Evolutionary conservation across 2,888 invertebrate genomes (phyloP).

Genomic region (Orgyia antiqua): DNA sequence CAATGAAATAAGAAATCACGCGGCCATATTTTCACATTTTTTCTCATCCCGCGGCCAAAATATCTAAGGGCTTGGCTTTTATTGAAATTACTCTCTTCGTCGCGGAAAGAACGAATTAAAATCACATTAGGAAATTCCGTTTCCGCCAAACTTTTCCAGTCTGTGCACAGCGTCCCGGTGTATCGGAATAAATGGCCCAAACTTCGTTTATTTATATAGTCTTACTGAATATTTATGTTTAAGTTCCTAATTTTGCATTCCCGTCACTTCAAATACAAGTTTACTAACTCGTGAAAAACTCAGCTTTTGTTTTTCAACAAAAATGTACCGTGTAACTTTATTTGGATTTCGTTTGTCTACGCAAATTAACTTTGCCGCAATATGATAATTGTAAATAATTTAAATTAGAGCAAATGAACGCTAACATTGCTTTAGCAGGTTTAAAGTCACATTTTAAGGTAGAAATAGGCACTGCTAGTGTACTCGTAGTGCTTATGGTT

Average conservation of each 20-base stretch:
- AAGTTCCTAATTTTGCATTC: conserved; percentile 62
- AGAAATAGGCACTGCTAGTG: too few relatives aligned
- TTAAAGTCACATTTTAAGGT: too few relatives aligned
- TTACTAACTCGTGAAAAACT: conserved; percentile 33
- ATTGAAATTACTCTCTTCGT: conserved; percentile 71
- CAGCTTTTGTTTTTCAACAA: conserved; percentile 27
- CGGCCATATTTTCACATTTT: conserved; percentile 28
- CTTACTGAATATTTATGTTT: conserved; percentile 73
- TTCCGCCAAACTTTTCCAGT: conserved; percentile 72
- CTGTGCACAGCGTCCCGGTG: conserved; percentile 65
- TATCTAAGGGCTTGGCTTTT: conserved; percentile 59
- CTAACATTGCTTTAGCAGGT: too few relatives aligned
- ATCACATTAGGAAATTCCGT: conserved; percentile 77
- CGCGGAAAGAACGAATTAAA: conserved; percentile 74
- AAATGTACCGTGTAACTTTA: conserved; percentile 25
- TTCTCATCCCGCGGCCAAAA: conserved; percentile 39
- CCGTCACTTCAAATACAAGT: conserved; percentile 53
- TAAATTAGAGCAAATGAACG: too few relatives aligned
- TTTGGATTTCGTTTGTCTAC: conserved; percentile 18
- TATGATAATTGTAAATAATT: conserved; percentile 10
- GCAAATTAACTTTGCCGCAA: conserved; percentile 9
- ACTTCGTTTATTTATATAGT: conserved; percentile 75
- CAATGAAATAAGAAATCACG: conserved; percentile 21
- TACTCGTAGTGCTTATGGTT: too few relatives aligned
- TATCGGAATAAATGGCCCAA: conserved; percentile 76